phyloP scores from a whole-genome alignment of 2,888 invertebrate genomes.

The Agrotis segetum region DNA sequence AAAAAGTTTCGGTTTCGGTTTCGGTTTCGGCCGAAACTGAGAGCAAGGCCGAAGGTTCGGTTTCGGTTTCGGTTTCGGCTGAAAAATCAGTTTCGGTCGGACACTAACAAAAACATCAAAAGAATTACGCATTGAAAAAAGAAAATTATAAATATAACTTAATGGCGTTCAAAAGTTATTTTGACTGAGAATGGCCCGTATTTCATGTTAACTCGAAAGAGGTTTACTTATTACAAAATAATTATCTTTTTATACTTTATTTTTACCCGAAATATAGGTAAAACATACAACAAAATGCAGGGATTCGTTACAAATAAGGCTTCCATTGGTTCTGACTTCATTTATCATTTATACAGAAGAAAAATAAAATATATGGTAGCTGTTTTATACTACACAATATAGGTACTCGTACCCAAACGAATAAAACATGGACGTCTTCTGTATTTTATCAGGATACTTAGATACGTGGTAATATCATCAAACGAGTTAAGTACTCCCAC shows the following conservation, averaged over 20 bases:
- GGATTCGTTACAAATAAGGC: slow-evolving; percentile 10
- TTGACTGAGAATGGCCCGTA: neutral
- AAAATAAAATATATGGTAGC: slow-evolving; percentile 47
- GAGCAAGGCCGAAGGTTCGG: no score
- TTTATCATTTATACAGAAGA: slow-evolving; percentile 43
- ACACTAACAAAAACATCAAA: no score
- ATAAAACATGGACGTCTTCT: slow-evolving; percentile 1
- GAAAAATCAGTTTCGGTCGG: no score
- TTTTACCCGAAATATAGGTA: neutral
- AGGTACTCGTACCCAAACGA: slow-evolving; percentile 6
- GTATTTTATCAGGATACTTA: neutral
- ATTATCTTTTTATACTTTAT: no score
- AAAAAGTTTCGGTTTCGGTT: no score
- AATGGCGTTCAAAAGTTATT: slow-evolving; percentile 3
- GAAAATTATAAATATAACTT: neutral
- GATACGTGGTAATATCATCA: no score
- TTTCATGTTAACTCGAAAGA: neutral
- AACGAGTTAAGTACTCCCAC: no score
- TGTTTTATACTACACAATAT: slow-evolving; percentile 33
- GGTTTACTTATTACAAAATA: neutral
- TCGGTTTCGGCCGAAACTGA: no score
- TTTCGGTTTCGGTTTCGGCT: no score
- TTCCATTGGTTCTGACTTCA: slow-evolving; percentile 14
- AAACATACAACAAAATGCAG: neutral
- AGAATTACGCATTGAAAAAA: neutral